Percentiles rank a stretch among this genome's conserved stretches.
These are phyloP conservation scores for Drosophila leonis DNA, from an alignment of 2,888 invertebrate species.

Conservation along the genomic window DNA sequence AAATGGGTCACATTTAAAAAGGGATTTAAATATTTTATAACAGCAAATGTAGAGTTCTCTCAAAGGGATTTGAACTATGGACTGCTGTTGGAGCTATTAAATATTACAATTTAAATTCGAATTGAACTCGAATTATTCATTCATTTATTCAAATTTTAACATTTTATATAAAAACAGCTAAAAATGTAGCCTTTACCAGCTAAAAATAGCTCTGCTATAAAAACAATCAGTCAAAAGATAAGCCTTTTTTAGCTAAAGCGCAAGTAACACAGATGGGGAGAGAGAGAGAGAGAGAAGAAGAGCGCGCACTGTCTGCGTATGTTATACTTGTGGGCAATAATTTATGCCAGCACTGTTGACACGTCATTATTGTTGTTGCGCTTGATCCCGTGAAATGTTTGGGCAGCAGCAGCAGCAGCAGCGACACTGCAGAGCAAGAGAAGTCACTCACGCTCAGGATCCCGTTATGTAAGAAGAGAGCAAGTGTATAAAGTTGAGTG, in stretches of 20 bases:
- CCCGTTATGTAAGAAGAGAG: not conserved
- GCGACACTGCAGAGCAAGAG: not conserved
- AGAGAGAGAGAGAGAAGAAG: not conserved
- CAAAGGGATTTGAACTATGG: not conserved
- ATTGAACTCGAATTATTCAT: not conserved
- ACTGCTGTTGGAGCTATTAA: not conserved
- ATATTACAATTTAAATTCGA: not conserved
- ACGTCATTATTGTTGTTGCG: not conserved
- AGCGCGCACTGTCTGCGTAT: not conserved
- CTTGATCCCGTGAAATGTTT: conserved; percentile 4
- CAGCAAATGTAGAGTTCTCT: not conserved
- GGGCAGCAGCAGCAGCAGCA: not conserved
- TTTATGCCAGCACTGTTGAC: not conserved
- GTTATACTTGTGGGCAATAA: conserved; percentile 3
- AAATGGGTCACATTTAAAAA: conserved; percentile 8
- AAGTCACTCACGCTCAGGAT: conserved; percentile 8
- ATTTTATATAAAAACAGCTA: not conserved
- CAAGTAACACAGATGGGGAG: not conserved
- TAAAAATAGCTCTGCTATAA: not conserved
- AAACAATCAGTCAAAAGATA: conserved; percentile 3
- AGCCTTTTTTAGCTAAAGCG: not conserved
- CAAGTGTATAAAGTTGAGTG: not conserved
- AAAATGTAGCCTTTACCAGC: not conserved
- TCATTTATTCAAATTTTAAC: not conserved
- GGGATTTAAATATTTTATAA: not conserved